phyloP scores from a whole-genome alignment of 2,888 invertebrate species.

The Torymus tubicola region DNA sequence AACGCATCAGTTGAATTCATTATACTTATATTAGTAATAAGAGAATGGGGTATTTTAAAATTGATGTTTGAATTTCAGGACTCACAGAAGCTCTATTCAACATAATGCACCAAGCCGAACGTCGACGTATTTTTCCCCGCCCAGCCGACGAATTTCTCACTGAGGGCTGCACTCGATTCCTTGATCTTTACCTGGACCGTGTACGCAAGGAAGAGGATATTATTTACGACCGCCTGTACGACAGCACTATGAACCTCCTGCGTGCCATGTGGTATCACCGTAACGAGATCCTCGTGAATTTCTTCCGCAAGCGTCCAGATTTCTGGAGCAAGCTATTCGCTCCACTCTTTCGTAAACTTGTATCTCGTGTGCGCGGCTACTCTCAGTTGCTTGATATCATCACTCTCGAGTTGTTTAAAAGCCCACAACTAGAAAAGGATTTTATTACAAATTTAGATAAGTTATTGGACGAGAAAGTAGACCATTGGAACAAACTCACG shows the following conservation, averaged over 20 bases:
- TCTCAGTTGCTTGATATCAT: conserved; percentile 73
- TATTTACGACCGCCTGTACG: conserved; percentile 71
- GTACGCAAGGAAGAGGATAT: conserved; percentile 71
- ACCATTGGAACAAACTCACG: conserved; percentile 69
- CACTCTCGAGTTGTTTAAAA: conserved; percentile 74
- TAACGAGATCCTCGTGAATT: conserved; percentile 74
- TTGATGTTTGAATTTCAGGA: conserved; percentile 65
- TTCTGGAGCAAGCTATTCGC: conserved; percentile 74
- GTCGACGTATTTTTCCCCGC: conserved; percentile 72
- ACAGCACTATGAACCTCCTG: conserved; percentile 73
- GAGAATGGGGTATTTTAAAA: no score
- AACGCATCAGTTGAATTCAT: neutral
- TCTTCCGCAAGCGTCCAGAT: conserved; percentile 72
- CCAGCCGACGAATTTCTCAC: conserved; percentile 73
- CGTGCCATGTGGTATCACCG: conserved; percentile 75
- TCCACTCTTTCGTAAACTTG: conserved; percentile 70
- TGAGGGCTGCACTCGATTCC: conserved; percentile 73
- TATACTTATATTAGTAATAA: no score
- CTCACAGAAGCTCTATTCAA: conserved; percentile 75
- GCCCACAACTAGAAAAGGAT: conserved; percentile 68
- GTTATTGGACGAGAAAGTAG: conserved; percentile 68
- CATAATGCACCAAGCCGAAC: conserved; percentile 74
- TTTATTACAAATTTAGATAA: conserved; percentile 70
- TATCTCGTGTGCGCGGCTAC: conserved; percentile 69
- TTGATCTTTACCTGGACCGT: conserved; percentile 71